Evolutionary conservation across 2,797 vertebrate species (phyloP), one percentile per base, ranked within the genome.

Genomic region (Hybognathus amarus): DNA sequence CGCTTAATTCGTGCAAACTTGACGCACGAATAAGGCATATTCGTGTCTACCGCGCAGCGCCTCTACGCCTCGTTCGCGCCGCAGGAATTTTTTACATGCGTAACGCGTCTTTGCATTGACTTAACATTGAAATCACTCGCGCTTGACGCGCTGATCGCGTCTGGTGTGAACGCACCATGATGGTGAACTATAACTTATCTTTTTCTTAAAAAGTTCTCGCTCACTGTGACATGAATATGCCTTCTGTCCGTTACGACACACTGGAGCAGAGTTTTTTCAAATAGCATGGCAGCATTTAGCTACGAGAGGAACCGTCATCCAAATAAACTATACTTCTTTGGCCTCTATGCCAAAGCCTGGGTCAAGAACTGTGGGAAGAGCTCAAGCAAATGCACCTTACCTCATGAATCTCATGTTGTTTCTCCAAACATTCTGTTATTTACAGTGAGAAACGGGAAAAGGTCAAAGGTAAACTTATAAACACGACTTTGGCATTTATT

Each of bases 351-450:
- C 30, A 82, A 81, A 80, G 38, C 38, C 20, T 85, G 56, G 73
- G 47, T 74, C 64, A 71, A 74, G 56, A 85, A 79, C 83, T 78
- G 50, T 71, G 54, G 77, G 83, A 85, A 78, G 83, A 85, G 50
- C 24, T 79, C 63, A 87, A 54, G 59, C 45, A 80, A 88, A 77
- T 76, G 61, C 54, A 64, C 42, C 73, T 80, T 75, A 86, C 79
- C 82, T 82, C 85, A 87, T 63, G 59, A 64, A 75, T 79, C 82
- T 86, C 85, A 87, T 71, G 80, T 83, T 87, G 77, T 71, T 87
- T 76, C 47, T 81, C 52, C 56, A 86, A 89, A 84, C 87, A 86
- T 71, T 86, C 61, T 45, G 54, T 88, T 82, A 88, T 86, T 85
- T 66, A 77, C 18, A 56, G 66, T 71, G 52, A 85, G 64, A 79